phyloP scores from a whole-genome alignment of 2,113 vertebrate species.

The Cebidichthys violaceus region DNA sequence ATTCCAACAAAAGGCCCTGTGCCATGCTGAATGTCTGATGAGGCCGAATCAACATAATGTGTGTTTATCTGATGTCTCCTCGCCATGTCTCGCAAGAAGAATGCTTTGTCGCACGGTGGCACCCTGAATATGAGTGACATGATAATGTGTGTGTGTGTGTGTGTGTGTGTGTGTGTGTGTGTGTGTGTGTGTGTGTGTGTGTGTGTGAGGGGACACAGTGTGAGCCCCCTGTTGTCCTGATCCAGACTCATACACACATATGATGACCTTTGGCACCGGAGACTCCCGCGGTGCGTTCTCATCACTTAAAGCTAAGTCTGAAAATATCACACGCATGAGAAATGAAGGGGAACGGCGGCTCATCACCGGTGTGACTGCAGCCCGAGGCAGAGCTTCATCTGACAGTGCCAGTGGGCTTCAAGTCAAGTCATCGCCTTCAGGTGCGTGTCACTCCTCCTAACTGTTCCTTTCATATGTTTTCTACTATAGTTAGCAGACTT shows the following conservation, averaged over 20 bases:
- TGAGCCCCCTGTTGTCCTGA: slow-evolving; percentile 34
- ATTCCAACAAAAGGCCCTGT: slow-evolving; percentile 62
- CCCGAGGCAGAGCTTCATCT: slow-evolving; percentile 16
- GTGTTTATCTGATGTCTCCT: slow-evolving; percentile 36
- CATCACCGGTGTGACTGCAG: slow-evolving; percentile 8
- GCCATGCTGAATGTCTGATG: slow-evolving; percentile 69
- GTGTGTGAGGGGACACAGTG: slow-evolving; percentile 35
- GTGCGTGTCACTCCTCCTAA: background rate
- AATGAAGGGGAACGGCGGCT: slow-evolving; percentile 1
- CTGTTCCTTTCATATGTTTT: slow-evolving; percentile 17
- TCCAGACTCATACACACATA: slow-evolving; percentile 37
- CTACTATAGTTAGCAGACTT: background rate
- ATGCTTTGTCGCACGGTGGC: slow-evolving; percentile 39
- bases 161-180: slow-evolving; percentile 36
- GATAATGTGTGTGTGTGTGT: slow-evolving; percentile 35
- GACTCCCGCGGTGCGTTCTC: slow-evolving; percentile 59
- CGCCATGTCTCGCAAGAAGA: background rate
- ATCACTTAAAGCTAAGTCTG: slow-evolving; percentile 37
- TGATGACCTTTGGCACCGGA: slow-evolving; percentile 61
- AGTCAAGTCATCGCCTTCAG: background rate
- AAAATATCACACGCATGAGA: slow-evolving; percentile 34
- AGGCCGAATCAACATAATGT: slow-evolving; percentile 52
- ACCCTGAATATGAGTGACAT: slow-evolving; percentile 28
- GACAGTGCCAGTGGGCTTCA: background rate
- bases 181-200: slow-evolving; percentile 22